Base-by-base conservation (phyloP, 1,140 invertebrate species). In the Leucophenga varia region DNA sequence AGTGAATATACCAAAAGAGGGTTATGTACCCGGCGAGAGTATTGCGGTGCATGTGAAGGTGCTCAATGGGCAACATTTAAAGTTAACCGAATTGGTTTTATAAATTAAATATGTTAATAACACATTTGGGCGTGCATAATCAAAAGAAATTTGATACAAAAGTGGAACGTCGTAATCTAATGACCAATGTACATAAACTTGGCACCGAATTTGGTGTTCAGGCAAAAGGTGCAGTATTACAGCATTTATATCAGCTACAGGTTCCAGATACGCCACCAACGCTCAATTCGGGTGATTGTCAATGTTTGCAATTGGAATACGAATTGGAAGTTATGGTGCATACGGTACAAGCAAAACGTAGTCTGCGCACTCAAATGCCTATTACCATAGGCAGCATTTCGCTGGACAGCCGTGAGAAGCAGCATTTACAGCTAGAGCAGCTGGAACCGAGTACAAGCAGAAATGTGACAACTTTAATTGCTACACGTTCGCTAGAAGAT, bases 251-350 rank as follows among this genome's bases (percentile, higher is more conserved):
- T 20, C 53, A 61, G 37, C 59, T 89, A n/a, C 77, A 80, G 25
- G 75, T 89, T 31, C 86, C 86, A 1, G 78, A 84, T 5, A 64
- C 84, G 48, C 82, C 86, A 10, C 85, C 86, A 0, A 85, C 85
- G 2, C 82, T 87, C 65, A 72, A 39, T n/a, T 8, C 85, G 1
- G 73, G 78, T 2, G 81, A 82, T 50, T 88, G 86, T 53, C 77
- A 78, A 17, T 81, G 88, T 32, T 86, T 89, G 32, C 84, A 86
- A 70, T 64, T 88, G 19, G 79, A 81, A 54, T 88, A 88, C 69
- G 79, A 82, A 59, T 55, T 89, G 9, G 81, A 84, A 68, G 80
- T 88, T 1, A 47, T 54, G 16, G 57, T 76, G 5, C 56, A 51
- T 38, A 64, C 73, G 2, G 47, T 46, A 16, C 57, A 69, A 13